A percentile compares a stretch with the other conserved stretches of the same genome.
Conservation (phyloP, 2,113 vertebrate genomes). For the Xenopus laevis region DNA sequence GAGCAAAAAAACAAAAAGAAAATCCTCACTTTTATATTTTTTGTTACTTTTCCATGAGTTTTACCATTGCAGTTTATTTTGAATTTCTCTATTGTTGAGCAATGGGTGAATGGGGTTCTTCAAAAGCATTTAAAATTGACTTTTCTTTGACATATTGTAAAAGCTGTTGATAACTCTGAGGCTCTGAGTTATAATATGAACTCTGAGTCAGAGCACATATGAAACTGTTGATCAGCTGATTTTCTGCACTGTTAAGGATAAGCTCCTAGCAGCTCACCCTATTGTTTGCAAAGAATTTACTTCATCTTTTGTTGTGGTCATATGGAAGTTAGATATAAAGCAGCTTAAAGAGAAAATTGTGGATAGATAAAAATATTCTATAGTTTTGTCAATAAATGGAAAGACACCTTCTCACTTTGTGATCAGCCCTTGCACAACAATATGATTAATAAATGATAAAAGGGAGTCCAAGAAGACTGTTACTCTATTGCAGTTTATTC, state of each 20-base stretch:
- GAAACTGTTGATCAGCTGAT: conserved; percentile 19
- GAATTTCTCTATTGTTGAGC: conserved; percentile 11
- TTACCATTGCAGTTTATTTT: neutral
- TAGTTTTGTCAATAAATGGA: too few species aligned
- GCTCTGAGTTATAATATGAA: too few species aligned
- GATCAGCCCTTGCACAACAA: too few species aligned
- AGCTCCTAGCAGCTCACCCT: conserved; percentile 1
- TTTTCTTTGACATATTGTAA: conserved; percentile 24
- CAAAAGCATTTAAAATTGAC: conserved; percentile 23
- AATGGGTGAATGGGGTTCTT: conserved; percentile 7
- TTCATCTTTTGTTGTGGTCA: too few species aligned
- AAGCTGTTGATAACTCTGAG: conserved; percentile 18
- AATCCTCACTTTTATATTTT: conserved; percentile 22
- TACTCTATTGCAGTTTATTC: too few species aligned
- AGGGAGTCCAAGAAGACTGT: too few species aligned
- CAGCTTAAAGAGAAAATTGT: too few species aligned
- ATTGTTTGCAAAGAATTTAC: too few species aligned
- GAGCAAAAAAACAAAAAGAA: neutral
- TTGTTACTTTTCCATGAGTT: neutral
- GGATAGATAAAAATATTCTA: too few species aligned
- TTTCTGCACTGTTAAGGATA: conserved; percentile 7
- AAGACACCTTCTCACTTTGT: too few species aligned
- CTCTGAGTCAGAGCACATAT: conserved; percentile 8
- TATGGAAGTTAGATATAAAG: too few species aligned
- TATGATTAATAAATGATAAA: too few species aligned